Percentiles rank a stretch among this genome's conserved stretches.
Conservation (phyloP, 1,140 invertebrate genomes). For the Heliconius congener region DNA sequence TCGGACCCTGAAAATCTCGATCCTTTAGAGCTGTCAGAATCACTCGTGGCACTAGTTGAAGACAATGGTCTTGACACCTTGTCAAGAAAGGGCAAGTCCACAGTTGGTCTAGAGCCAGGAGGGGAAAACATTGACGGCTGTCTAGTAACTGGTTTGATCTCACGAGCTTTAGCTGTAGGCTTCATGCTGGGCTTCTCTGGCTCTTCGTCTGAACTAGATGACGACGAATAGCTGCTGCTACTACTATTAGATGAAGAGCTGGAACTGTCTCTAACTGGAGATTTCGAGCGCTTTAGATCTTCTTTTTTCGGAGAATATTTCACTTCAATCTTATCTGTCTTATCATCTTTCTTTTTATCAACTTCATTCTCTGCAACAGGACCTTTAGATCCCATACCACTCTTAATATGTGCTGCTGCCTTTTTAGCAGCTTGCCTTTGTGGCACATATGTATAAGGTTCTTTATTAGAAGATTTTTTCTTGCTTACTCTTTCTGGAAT, state of each 20-base stretch:
- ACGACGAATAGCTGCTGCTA: constrained; percentile 78
- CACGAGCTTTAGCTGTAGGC: constrained; percentile 68
- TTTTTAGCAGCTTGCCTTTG: constrained; percentile 95
- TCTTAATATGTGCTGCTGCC: constrained; percentile 93
- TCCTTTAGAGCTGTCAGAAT: constrained; percentile 75
- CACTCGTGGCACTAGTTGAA: constrained; percentile 80
- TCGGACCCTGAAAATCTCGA: constrained; percentile 65
- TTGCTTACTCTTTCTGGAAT: constrained; percentile 77
- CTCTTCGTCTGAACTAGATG: constrained; percentile 80
- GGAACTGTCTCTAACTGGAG: constrained; percentile 68
- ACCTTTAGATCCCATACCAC: constrained; percentile 85
- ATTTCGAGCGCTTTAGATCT: constrained; percentile 63
- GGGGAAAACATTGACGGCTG: constrained; percentile 76
- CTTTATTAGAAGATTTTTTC: constrained; percentile 82
- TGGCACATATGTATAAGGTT: constrained; percentile 92
- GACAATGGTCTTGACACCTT: constrained; percentile 82
- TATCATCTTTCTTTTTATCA: constrained; percentile 77
- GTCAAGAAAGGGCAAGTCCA: constrained; percentile 84
- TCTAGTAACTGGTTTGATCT: constrained; percentile 65
- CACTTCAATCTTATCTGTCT: constrained; percentile 58
- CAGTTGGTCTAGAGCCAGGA: constrained; percentile 72
- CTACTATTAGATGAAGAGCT: constrained; percentile 76
- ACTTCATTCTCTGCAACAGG: constrained; percentile 75
- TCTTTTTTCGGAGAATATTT: constrained; percentile 74
- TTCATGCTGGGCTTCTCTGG: constrained; percentile 68